Conservation (phyloP, 2,888 invertebrate genomes). For the Sarcophaga variegata region DNA sequence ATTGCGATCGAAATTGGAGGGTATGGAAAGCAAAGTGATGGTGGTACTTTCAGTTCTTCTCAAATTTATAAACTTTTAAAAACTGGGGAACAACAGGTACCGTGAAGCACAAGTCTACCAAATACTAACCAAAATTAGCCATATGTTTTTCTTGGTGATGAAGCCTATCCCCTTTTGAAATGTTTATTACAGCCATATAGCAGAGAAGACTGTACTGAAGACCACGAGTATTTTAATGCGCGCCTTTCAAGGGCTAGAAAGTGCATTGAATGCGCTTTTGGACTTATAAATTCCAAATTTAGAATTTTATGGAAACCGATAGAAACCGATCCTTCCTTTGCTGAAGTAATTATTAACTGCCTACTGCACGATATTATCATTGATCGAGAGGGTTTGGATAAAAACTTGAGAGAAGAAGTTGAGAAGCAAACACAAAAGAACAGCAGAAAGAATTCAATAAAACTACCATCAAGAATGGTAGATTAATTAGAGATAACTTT, state of each 20-base stretch:
- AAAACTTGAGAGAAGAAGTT: neutral
- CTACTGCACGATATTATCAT: conserved; percentile 60
- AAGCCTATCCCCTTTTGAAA: conserved; percentile 48
- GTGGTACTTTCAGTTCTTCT: conserved; percentile 34
- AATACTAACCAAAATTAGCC: conserved; percentile 27
- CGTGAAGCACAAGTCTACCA: conserved; percentile 11
- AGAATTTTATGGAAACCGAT: neutral
- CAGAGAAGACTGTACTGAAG: conserved; percentile 48
- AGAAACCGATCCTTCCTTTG: conserved; percentile 46
- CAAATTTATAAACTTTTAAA: neutral
- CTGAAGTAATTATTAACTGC: conserved; percentile 21
- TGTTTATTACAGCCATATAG: conserved; percentile 53
- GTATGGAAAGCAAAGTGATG: conserved; percentile 54
- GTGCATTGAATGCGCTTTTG: conserved; percentile 57
- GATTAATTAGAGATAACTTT: conserved; percentile 52
- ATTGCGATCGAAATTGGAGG: conserved; percentile 56
- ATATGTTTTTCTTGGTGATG: conserved; percentile 58
- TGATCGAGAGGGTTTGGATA: conserved; percentile 11
- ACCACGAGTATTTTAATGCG: conserved; percentile 51
- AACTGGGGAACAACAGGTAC: conserved; percentile 7
- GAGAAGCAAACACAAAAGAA: conserved; percentile 45
- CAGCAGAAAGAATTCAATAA: conserved; percentile 46
- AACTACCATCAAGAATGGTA: conserved; percentile 46
- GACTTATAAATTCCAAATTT: conserved; percentile 51
- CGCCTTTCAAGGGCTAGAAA: conserved; percentile 54